Evolutionary conservation across 2,113 vertebrate genomes (phyloP), one percentile per base, ranked within the genome.

Genomic region (Paracanthobrama guichenoti): DNA sequence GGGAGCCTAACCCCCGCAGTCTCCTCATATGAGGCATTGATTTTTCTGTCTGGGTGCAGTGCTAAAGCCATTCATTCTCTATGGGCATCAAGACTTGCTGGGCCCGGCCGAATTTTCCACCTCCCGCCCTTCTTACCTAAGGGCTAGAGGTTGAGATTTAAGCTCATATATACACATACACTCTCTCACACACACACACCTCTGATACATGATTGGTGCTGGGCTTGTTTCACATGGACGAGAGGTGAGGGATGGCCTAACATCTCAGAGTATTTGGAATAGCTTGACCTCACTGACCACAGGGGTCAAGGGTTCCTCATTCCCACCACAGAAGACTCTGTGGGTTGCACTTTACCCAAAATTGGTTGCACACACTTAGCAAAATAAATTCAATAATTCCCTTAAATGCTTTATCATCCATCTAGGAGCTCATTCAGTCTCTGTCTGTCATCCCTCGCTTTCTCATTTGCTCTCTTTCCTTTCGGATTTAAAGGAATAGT

Each of bases 1-100:
- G 95, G 95, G 96, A 96, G 95, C 95, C 96, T 97, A 97, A 98
- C 97, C 97, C 97, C 97, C 95, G 95, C 96, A 98, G 97, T 96
- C 96, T 96, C 95, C 95, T 97, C 96, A 97, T 99, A 98, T 98
- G 97, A 99, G 95, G 93, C 97, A 99, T 99, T 97, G 98, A 99
- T 99, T 99, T 99, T 98, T 96, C 97, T 98, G 98, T 99, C 98
- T 92, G 92, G 94, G 94, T 91, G 92, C 94, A 91, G 94, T 93
- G 94, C 96, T 95, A 94, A 96, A 97, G 94, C 96, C 96, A 99
- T 99, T 97, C 97, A 98, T 99, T 97, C 97, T 97, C 94, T 95
- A 95, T 95, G 96, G 97, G 96, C 96, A 94, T 95, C 86, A 95
- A 93, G 92, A 94, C 96, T 95, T 93, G 90, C 87, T 92, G 94